phyloP scores from a whole-genome alignment of 2,113 vertebrate genomes.

The Tor tambroides region DNA sequence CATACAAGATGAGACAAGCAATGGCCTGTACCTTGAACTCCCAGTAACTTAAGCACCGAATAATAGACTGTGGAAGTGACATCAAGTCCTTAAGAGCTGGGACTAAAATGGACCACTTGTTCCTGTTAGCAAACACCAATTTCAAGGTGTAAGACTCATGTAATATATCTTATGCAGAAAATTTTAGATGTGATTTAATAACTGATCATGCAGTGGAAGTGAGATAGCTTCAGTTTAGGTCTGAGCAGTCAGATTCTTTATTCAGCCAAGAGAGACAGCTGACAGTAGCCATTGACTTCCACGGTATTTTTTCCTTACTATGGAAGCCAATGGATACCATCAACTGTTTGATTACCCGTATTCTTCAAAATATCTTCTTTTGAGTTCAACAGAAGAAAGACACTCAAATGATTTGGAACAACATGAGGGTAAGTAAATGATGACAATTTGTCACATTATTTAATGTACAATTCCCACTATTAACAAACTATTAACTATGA shows the following conservation, averaged over 20 bases:
- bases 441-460: background rate
- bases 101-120: background rate
- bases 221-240: background rate
- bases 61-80: background rate
- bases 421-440: background rate
- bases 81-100: background rate
- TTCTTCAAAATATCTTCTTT: too few species aligned
- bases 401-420: too few species aligned
- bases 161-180: background rate
- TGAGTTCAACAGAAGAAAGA: too few species aligned
- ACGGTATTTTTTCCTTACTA: too few species aligned
- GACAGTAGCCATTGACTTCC: too few species aligned
- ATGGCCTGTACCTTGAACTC: background rate
- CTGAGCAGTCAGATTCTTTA: background rate
- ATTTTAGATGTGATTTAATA: background rate
- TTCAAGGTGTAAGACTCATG: background rate
- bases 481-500: too few species aligned
- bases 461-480: too few species aligned
- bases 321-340: too few species aligned
- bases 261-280: background rate
- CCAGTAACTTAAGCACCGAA: background rate
- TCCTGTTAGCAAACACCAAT: background rate
- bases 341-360: too few species aligned
- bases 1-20: background rate
- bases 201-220: background rate